A percentile compares a stretch with the other conserved stretches of the same genome.
phyloP scores from a whole-genome alignment of 2,797 vertebrate genomes.

The Tapirus indicus region DNA sequence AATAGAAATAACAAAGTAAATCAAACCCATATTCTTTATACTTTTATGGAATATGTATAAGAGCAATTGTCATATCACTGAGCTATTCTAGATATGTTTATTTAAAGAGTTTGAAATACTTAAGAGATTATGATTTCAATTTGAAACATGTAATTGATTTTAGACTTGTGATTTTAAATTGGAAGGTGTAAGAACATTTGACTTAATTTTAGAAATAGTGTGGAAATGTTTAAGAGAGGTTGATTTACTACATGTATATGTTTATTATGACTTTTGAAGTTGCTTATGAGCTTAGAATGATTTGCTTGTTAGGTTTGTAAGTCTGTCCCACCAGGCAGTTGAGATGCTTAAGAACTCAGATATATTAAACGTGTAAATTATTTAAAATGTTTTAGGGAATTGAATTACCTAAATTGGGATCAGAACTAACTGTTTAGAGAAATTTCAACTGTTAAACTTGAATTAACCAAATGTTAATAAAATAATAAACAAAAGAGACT shows the following conservation, averaged over 20 bases:
- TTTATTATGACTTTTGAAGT: slow-evolving; percentile 13
- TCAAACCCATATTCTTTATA: slow-evolving; percentile 3
- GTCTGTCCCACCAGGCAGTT: not conserved
- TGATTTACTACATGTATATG: slow-evolving; percentile 3
- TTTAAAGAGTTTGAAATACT: slow-evolving; percentile 63
- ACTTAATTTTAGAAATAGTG: slow-evolving; percentile 65
- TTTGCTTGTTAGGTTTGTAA: slow-evolving; percentile 36
- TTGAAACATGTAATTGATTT: slow-evolving; percentile 69
- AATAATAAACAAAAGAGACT: slow-evolving; percentile 47
- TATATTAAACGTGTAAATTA: slow-evolving; percentile 36
- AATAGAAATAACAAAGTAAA: slow-evolving; percentile 38
- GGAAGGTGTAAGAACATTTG: slow-evolving; percentile 47
- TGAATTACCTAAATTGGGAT: slow-evolving; percentile 52
- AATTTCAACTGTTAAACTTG: slow-evolving; percentile 60
- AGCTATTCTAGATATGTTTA: slow-evolving; percentile 16
- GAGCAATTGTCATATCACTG: slow-evolving; percentile 12
- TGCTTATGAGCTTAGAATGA: not conserved
- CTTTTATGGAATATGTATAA: slow-evolving; percentile 16
- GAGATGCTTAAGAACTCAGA: slow-evolving; percentile 35
- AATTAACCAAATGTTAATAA: slow-evolving; percentile 50
- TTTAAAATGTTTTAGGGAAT: slow-evolving; percentile 42
- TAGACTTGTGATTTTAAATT: slow-evolving; percentile 65
- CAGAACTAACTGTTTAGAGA: slow-evolving; percentile 53
- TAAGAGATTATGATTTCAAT: slow-evolving; percentile 65
- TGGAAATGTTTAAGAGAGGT: slow-evolving; percentile 56